These are phyloP conservation scores for Nothoprocta pentlandii DNA, from an alignment of 2,113 vertebrate genomes.

Conservation along the genomic window DNA sequence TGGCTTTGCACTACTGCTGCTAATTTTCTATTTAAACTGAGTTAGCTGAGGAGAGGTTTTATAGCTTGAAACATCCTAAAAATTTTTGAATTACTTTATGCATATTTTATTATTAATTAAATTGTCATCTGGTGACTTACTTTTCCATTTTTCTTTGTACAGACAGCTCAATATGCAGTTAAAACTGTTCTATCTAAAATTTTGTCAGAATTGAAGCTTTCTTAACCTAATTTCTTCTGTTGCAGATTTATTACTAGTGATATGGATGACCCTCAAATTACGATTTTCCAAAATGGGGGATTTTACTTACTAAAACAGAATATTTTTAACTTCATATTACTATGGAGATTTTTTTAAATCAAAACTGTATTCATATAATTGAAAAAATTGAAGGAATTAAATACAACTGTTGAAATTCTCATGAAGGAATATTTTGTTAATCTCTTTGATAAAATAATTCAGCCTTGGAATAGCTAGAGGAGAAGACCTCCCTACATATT, in stretches of 20 bases:
- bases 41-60: slow-evolving; percentile 18
- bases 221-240: neutral
- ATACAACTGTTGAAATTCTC: neutral
- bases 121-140: neutral
- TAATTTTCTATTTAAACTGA: slow-evolving; percentile 52
- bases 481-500: neutral
- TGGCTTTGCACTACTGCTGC: neutral
- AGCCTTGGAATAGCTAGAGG: neutral
- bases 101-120: slow-evolving; percentile 41
- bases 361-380: neutral
- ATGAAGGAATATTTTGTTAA: neutral
- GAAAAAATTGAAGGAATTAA: neutral
- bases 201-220: neutral
- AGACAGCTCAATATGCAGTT: neutral
- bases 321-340: neutral
- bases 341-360: neutral
- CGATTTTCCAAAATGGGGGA: neutral
- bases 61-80: neutral
- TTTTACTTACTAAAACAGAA: neutral
- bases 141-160: neutral
- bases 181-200: neutral
- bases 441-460: neutral
- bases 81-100: neutral
- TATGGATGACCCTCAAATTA: neutral
- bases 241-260: neutral